A percentile compares a stretch with the other conserved stretches of the same genome.
Evolutionary conservation across 1,140 invertebrate species (phyloP).

Genomic region (Drosophila trapezifrons): DNA sequence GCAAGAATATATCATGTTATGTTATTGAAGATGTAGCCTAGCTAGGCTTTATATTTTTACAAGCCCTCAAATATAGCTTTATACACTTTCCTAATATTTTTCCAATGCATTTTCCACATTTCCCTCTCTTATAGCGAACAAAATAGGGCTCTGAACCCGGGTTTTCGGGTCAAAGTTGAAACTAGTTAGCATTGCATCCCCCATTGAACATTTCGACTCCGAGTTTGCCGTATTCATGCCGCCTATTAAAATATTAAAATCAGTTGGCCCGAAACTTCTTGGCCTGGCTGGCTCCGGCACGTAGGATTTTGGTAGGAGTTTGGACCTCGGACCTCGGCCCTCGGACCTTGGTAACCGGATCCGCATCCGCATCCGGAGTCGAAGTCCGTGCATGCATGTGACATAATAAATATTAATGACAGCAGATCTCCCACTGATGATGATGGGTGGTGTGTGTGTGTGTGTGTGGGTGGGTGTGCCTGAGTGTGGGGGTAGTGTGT

Average conservation of each 20-base stretch:
- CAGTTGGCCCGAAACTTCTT: conserved; percentile 24
- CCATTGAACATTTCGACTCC: neutral
- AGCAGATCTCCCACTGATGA: conserved; percentile 56
- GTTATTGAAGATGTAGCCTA: too few species aligned
- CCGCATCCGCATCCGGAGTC: conserved; percentile 16
- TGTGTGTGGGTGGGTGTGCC: neutral
- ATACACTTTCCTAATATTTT: too few species aligned
- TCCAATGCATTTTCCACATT: too few species aligned
- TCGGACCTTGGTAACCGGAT: conserved; percentile 1
- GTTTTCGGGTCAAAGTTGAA: neutral
- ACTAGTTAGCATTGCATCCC: neutral
- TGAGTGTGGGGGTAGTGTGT: neutral
- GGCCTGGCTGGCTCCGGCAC: conserved; percentile 35
- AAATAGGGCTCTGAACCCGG: neutral
- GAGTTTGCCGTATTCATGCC: conserved; percentile 47
- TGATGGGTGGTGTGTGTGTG: conserved; percentile 24
- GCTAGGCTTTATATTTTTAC: too few species aligned
- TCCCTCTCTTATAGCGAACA: neutral
- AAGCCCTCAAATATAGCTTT: too few species aligned
- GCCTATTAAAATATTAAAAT: conserved; percentile 62
- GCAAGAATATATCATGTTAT: too few species aligned
- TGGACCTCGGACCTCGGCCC: conserved; percentile 7
- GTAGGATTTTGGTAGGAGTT: conserved; percentile 21
- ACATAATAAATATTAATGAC: conserved; percentile 82
- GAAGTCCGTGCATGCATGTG: conserved; percentile 61